Conservation (phyloP, 2,888 invertebrate species). For the Drosophila flavopinicola region DNA sequence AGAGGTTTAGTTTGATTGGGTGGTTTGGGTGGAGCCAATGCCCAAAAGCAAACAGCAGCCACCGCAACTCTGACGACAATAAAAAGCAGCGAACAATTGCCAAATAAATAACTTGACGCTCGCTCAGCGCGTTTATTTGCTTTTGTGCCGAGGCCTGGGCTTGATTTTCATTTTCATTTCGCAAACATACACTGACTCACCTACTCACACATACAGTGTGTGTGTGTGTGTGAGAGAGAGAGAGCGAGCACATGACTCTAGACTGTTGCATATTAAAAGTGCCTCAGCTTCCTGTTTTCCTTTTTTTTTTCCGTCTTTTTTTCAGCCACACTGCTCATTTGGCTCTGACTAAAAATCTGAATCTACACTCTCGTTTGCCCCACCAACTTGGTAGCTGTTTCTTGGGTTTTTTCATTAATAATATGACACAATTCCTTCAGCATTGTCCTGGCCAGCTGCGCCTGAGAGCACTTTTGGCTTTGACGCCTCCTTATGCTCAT, state of each 20-base stretch:
- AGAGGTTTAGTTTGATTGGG: constrained; percentile 5
- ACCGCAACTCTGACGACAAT: constrained; percentile 70
- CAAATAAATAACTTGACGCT: constrained; percentile 78
- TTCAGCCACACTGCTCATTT: constrained; percentile 61
- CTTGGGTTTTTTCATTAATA: constrained; percentile 67
- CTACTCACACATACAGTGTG: constrained; percentile 16
- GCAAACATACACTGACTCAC: constrained; percentile 34
- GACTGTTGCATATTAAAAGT: constrained; percentile 75
- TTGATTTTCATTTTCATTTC: constrained; percentile 75
- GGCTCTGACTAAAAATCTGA: constrained; percentile 41
- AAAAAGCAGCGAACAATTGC: constrained; percentile 75
- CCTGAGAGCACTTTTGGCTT: constrained; percentile 77
- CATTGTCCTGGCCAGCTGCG: constrained; percentile 72
- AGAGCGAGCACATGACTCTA: constrained; percentile 15
- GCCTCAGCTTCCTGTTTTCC: constrained; percentile 64
- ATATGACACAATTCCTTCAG: constrained; percentile 76
- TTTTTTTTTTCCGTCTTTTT: constrained; percentile 25
- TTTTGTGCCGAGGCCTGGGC: constrained; percentile 60
- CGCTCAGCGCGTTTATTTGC: constrained; percentile 72
- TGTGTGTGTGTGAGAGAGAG: not conserved
- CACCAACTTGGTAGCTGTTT: constrained; percentile 8
- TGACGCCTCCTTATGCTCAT: constrained; percentile 77
- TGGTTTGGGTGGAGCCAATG: constrained; percentile 37
- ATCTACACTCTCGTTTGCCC: constrained; percentile 12
- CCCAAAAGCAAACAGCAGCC: constrained; percentile 68